A percentile compares a stretch with the other conserved stretches of the same genome.
phyloP scores from a whole-genome alignment of 1,140 invertebrate genomes.

The roundworm (Caenorhabditis elegans) region WBcel235 BX284602.5:11475001-11475500 shows the following conservation, averaged over 20 bases:
- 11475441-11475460: not conserved
- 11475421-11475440: not conserved
- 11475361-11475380: too few species aligned
- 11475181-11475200: conserved; percentile 71
- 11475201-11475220: conserved; percentile 59
- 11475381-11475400: too few species aligned
- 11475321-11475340: too few species aligned
- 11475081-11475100: conserved; percentile 73
- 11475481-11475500: too few species aligned
- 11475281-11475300: too few species aligned
- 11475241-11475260: conserved; percentile 65
- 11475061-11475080: conserved; percentile 76
- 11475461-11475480: too few species aligned
- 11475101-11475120: conserved; percentile 89
- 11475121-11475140: conserved; percentile 80
- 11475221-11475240: conserved; percentile 66
- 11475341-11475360: too few species aligned
- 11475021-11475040: conserved; percentile 82
- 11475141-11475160: conserved; percentile 74
- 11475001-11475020: conserved; percentile 90
- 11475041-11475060: conserved; percentile 81
- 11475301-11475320: too few species aligned
- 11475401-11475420: too few species aligned
- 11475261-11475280: conserved; percentile 54
- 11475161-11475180: conserved; percentile 63